Percentiles rank a stretch among this genome's conserved stretches.
Conservation (phyloP, 2,113 vertebrate genomes). For the Tachysurus fulvidraco region DNA sequence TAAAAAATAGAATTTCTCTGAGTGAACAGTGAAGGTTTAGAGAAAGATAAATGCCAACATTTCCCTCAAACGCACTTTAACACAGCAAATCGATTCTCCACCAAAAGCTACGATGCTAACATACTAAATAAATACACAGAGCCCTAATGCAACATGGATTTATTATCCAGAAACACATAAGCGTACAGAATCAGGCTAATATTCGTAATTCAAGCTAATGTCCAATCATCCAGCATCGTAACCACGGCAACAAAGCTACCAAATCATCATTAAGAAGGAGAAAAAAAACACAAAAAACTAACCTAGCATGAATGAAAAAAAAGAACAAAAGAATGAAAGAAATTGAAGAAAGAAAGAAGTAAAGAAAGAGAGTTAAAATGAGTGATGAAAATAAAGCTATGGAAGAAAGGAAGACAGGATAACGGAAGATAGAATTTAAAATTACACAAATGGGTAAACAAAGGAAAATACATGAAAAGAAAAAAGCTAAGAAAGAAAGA, state of each 20-base stretch:
- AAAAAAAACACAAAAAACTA: background rate
- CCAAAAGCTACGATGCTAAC: background rate
- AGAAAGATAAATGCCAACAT: background rate
- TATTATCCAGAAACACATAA: background rate
- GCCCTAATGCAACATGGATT: background rate
- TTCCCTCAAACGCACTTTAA: background rate
- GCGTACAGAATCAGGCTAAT: background rate
- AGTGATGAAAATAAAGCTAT: no score
- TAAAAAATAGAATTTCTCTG: background rate
- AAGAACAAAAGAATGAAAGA: background rate
- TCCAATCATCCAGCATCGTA: background rate
- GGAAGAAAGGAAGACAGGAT: background rate
- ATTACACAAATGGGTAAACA: background rate
- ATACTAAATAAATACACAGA: background rate
- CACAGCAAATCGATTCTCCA: background rate
- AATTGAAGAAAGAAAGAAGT: no score
- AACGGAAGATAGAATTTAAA: background rate
- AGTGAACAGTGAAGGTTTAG: no score
- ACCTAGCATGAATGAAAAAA: background rate
- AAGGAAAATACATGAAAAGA: background rate
- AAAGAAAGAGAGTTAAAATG: no score
- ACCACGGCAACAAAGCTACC: background rate
- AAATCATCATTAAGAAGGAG: conserved; percentile 32
- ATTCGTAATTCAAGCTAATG: background rate
- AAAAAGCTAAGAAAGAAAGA: no score